phyloP scores from a whole-genome alignment of 2,888 invertebrate genomes.

The Antheraea yamamai region DNA sequence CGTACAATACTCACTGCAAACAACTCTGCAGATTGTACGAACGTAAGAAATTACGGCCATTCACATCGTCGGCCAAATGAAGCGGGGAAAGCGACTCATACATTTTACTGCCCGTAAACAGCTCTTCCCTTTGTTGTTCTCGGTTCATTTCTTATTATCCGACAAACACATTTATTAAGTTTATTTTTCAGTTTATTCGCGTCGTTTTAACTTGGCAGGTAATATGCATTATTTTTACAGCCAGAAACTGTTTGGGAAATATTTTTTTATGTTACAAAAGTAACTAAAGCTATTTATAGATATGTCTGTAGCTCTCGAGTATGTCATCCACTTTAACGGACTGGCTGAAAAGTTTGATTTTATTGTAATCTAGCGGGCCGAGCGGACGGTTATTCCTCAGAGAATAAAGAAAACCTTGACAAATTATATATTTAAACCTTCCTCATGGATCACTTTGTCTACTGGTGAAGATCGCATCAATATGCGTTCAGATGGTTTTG shows the following conservation, averaged over 20 bases:
- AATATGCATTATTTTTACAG: neutral
- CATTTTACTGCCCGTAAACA: constrained; percentile 11
- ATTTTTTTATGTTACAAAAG: neutral
- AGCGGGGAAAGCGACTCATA: constrained; percentile 9
- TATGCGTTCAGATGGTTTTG: too few species aligned
- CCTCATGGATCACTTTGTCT: too few species aligned
- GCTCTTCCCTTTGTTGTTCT: constrained; percentile 7
- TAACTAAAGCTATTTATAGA: neutral
- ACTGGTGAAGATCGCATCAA: too few species aligned
- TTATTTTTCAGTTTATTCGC: constrained; percentile 10
- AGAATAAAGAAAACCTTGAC: too few species aligned
- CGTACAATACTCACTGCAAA: constrained; percentile 21
- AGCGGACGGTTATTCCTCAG: too few species aligned
- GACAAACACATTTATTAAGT: constrained; percentile 11
- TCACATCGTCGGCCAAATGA: constrained; percentile 20
- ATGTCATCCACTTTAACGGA: too few species aligned
- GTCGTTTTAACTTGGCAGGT: neutral
- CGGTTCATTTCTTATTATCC: constrained; percentile 12
- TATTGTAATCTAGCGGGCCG: too few species aligned
- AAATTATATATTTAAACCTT: too few species aligned
- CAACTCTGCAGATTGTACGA: constrained; percentile 34
- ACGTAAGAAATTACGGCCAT: constrained; percentile 23
- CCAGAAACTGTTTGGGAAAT: neutral
- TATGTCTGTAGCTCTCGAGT: too few species aligned
- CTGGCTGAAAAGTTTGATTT: too few species aligned